Evolutionary conservation across 2,113 vertebrate species (phyloP), one percentile per base, ranked within the genome.

Genomic region (Tenrec ecaudatus): DNA sequence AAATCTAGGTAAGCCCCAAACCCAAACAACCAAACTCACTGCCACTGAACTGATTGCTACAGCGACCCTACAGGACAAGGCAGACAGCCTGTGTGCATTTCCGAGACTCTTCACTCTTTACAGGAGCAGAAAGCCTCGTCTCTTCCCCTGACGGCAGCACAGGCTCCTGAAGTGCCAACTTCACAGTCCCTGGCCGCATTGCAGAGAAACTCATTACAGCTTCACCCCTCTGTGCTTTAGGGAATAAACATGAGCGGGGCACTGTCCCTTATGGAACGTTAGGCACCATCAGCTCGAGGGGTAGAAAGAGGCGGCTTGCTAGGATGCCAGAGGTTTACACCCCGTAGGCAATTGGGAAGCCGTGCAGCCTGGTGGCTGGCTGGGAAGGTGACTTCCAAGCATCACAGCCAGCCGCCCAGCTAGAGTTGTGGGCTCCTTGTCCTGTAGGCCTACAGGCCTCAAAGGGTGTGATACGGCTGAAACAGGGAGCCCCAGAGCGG

Each of bases 141-240:
- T 53, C 11, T 53, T 10, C 47, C 47, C 47, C 9, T 10, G 47
- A 5, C 82, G 36, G 66, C 58, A 84, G 9, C 14, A 43, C 60
- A 62, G 71, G 64, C 25, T 87, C 78, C 69, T 47, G 66, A 93
- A 64, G 82, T 23, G 64, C 17, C 57, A 47, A 11, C 8, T 15
- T 40, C n/a, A 29, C 79, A 53, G 68, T 80, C 60, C 88, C 57
- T 82, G 76, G 82, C 36, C 66, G 90, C 40, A 43, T 57, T 27
- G 81, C 2, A 27, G 66, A 71, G 80, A 91, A 68, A 92, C 85
- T 33, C 75, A 76, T 89, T 86, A 25, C 62, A 47, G 75, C 77
- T 60, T 89, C 36, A 89, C 62, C 23, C 75, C 82, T 60, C 62
- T 75, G 53, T 92, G 57, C 68, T 76, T 90, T 75, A 92, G 85